Percentiles rank a stretch among this genome's conserved stretches.
These are phyloP conservation scores for Cosmia trapezina DNA, from an alignment of 2,888 invertebrate species.

Conservation along the genomic window DNA sequence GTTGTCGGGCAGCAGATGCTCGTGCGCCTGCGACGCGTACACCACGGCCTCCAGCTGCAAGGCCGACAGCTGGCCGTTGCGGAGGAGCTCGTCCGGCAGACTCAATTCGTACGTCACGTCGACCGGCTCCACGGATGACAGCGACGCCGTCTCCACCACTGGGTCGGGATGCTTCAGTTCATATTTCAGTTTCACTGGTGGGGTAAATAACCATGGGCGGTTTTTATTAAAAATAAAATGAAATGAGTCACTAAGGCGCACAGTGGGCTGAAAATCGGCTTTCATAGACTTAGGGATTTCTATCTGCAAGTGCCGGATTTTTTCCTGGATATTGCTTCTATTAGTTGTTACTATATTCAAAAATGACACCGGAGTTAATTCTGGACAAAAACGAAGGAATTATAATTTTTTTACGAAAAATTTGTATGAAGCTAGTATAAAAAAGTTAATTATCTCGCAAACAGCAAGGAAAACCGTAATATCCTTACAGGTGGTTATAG, in stretches of 20 bases:
- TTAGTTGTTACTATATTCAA: too few species aligned
- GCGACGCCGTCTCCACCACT: slow-evolving; percentile 99
- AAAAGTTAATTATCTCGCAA: too few species aligned
- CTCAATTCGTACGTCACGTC: slow-evolving; percentile 97
- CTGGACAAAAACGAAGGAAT: too few species aligned
- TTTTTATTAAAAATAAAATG: neutral
- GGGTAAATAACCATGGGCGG: neutral
- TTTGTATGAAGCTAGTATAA: too few species aligned
- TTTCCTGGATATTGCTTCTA: too few species aligned
- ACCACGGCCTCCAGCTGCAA: slow-evolving; percentile 99
- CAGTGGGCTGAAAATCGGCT: too few species aligned
- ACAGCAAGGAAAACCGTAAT: too few species aligned
- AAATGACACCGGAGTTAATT: too few species aligned
- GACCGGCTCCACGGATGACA: slow-evolving; percentile 98
- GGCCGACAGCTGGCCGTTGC: slow-evolving; percentile 96
- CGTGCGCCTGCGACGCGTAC: slow-evolving; percentile 99
- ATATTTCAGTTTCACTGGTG: neutral
- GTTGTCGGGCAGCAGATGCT: slow-evolving; percentile 96
- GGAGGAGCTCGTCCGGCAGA: slow-evolving; percentile 95
- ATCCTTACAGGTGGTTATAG: too few species aligned
- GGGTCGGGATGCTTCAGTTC: slow-evolving; percentile 98
- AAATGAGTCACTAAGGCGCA: neutral
- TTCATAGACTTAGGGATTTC: too few species aligned
- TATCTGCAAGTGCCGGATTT: too few species aligned
- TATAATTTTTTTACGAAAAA: too few species aligned